These are phyloP conservation scores for Ambastaia sidthimunki DNA, from an alignment of 2,797 vertebrate species.

Conservation along the genomic window DNA sequence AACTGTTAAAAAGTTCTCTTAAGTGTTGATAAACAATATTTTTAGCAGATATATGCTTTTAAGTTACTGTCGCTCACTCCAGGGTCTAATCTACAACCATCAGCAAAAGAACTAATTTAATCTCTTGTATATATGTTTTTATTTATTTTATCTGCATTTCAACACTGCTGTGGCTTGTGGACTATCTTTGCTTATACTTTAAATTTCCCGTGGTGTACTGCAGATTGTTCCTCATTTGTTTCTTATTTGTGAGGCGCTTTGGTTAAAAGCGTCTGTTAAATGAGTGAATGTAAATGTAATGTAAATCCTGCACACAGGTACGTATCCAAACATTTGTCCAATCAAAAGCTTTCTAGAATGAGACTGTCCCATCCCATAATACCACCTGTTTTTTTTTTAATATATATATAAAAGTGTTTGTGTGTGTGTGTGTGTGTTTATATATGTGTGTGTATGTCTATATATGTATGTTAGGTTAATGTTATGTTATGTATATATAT, in stretches of 20 bases:
- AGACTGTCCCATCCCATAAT: not conserved
- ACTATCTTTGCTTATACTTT: not conserved
- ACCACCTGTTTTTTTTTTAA: too few relatives aligned
- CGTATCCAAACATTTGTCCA: not conserved
- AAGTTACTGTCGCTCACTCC: too few relatives aligned
- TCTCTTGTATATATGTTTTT: not conserved
- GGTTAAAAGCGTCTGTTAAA: conserved; percentile 3
- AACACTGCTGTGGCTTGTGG: not conserved
- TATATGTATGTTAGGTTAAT: too few relatives aligned
- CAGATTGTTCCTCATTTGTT: not conserved
- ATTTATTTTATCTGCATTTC: not conserved
- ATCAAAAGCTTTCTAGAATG: not conserved
- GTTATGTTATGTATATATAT: too few relatives aligned
- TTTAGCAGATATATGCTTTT: too few relatives aligned
- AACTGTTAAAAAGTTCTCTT: too few relatives aligned
- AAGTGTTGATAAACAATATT: too few relatives aligned
- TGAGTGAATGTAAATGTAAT: not conserved
- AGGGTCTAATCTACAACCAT: too few relatives aligned
- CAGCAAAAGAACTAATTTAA: not conserved
- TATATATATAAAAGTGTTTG: not conserved
- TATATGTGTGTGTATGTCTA: too few relatives aligned
- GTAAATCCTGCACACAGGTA: not conserved
- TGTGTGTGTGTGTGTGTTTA: not conserved
- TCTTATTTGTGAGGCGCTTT: not conserved
- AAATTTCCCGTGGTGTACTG: not conserved